Evolutionary conservation across 2,113 vertebrate species (phyloP), one percentile per base, ranked within the genome.

Genomic region (Peromyscus maniculatus): DNA sequence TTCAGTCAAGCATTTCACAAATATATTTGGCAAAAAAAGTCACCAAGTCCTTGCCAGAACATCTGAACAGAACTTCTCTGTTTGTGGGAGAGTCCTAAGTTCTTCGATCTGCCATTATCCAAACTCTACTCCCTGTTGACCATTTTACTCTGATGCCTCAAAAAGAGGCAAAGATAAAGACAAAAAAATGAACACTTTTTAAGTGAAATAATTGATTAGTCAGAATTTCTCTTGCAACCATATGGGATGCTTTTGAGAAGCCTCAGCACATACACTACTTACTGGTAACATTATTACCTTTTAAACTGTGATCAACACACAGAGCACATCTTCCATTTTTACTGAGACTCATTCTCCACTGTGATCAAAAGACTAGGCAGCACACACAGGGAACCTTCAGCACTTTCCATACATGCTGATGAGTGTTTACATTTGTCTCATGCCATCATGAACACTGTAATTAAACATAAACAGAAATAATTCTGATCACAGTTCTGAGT

Each of bases 391-490:
- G 59, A 91, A 77, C 36, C 74, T 89, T 17, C 19, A 6, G 0
- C 36, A 78, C 80, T 89, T 90, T 97, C 83, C 11, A 39, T n/a
- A 83, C 91, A 57, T 0, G 0, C 96, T 98, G 95, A 87, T 86
- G 93, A 94, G 94, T 5, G 9, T 89, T 86, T 97, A 39, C 17
- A 0, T 96, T 97, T 98, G 84, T 21, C 7, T 57, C 69, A 80
- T 7, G 9, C 78, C 91, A 88, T 95, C 79, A 80, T 82, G 87
- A 97, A 93, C 79, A 80, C 91, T 95, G 62, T 66, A 96, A 97
- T 97, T 67, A 98, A 96, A 89, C 91, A 93, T 69, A 94, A 96
- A 91, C 89, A 96, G 88, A 66, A 97, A 78, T 13, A 95, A 94
- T 91, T 94, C 75, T 95, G 92, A 97, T 90, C 96, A 96, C 57